Evolutionary conservation across 53 echinoderm and acorn worm genomes (phyloP).

Genomic region (Holothuria scabra): DNA sequence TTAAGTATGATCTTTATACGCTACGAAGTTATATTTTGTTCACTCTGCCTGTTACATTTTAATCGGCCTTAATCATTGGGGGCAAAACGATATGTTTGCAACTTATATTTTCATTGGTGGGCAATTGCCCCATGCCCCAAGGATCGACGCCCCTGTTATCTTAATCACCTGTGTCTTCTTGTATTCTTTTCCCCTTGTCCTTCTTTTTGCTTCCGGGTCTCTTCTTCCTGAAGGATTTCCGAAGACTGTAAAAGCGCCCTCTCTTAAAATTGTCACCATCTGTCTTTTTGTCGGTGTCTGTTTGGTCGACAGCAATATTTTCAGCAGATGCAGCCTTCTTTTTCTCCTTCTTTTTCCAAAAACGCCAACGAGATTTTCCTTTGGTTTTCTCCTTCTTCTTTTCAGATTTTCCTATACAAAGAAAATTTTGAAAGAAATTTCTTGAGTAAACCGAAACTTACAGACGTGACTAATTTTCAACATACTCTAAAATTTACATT

Average conservation of each 20-base stretch:
- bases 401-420: not conserved
- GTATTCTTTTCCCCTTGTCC: not conserved
- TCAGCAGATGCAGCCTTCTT: slow-evolving; percentile 22
- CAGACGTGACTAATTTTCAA: too few relatives aligned
- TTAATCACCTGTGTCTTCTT: not conserved
- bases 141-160: too few relatives aligned
- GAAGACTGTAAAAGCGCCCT: slow-evolving; percentile 1
- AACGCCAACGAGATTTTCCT: not conserved
- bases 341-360: not conserved
- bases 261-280: not conserved
- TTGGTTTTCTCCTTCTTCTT: not conserved
- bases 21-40: too few relatives aligned
- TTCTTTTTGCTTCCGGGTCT: too few relatives aligned
- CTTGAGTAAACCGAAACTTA: too few relatives aligned
- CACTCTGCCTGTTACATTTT: too few relatives aligned
- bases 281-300: not conserved
- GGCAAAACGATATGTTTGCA: too few relatives aligned
- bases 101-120: too few relatives aligned
- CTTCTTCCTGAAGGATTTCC: not conserved
- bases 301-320: not conserved
- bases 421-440: not conserved
- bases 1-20: too few relatives aligned
- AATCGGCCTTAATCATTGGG: too few relatives aligned
- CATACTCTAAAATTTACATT: too few relatives aligned
- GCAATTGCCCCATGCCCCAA: too few relatives aligned